A percentile compares a stretch with the other conserved stretches of the same genome.
Conservation (phyloP, 1,140 invertebrate genomes). For the Drosophila bocki region DNA sequence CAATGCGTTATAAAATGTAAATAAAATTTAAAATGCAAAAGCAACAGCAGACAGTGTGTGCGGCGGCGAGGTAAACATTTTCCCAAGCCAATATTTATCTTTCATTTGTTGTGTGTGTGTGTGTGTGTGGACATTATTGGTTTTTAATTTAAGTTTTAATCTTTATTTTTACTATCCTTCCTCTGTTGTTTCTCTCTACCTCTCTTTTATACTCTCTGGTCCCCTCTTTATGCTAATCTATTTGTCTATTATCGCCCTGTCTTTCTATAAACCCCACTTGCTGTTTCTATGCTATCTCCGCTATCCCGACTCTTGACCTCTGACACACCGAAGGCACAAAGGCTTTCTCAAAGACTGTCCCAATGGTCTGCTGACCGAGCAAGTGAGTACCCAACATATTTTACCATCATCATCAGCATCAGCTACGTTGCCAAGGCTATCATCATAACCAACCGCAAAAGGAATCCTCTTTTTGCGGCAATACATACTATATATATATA, state of each 20-base stretch:
- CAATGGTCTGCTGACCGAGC: constrained; percentile 95
- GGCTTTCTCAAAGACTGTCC: constrained; percentile 97
- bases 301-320: constrained; percentile 47
- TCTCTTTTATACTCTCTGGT: neutral
- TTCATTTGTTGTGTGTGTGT: constrained; percentile 33
- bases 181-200: constrained; percentile 6
- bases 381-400: constrained; percentile 87
- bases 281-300: constrained; percentile 60
- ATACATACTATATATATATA: constrained; percentile 1
- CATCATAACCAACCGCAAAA: constrained; percentile 35
- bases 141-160: constrained; percentile 34
- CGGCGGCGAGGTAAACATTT: constrained; percentile 19
- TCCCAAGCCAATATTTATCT: constrained; percentile 38
- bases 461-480: constrained; percentile 44
- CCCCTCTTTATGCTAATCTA: constrained; percentile 31
- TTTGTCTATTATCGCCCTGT: constrained; percentile 24
- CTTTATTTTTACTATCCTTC: constrained; percentile 12
- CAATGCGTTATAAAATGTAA: constrained; percentile 19
- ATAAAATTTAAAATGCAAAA: constrained; percentile 33
- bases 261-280: constrained; percentile 30
- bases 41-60: constrained; percentile 11
- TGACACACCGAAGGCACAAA: constrained; percentile 91
- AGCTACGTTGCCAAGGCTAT: constrained; percentile 7
- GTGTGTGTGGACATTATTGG: constrained; percentile 32
- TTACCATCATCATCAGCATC: constrained; percentile 15